These are phyloP conservation scores for Corynorhinus townsendii DNA, from an alignment of 2,113 vertebrate species.

Conservation along the genomic window DNA sequence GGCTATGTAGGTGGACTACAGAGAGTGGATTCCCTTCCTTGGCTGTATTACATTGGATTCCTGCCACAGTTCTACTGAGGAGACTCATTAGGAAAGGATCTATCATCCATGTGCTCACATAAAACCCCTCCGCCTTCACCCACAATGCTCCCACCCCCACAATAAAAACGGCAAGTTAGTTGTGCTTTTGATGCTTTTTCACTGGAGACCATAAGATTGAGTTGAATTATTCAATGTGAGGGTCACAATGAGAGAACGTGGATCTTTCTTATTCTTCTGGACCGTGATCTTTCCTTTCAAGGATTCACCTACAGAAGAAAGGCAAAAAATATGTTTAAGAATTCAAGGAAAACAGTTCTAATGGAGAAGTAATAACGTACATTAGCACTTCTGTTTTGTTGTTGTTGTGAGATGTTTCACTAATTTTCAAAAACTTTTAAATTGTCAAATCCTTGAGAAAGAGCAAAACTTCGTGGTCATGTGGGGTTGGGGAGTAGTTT, in stretches of 20 bases:
- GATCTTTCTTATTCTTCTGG: conserved; percentile 93
- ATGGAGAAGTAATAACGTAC: background rate
- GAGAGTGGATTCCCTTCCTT: background rate
- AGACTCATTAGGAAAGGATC: background rate
- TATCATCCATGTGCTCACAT: background rate
- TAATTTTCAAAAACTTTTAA: background rate
- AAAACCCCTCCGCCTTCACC: background rate
- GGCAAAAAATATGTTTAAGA: conserved; percentile 17
- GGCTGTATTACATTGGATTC: background rate
- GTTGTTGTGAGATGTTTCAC: background rate
- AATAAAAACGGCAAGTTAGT: background rate
- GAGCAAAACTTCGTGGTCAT: background rate
- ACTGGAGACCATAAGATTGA: conserved; percentile 90
- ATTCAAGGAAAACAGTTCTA: background rate
- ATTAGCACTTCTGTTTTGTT: background rate
- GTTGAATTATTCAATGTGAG: conserved; percentile 82
- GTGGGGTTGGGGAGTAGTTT: background rate
- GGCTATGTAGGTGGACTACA: background rate
- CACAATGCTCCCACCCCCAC: background rate
- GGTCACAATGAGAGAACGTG: conserved; percentile 89
- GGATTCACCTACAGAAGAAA: conserved; percentile 84
- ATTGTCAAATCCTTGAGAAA: background rate
- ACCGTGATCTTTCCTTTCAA: conserved; percentile 88
- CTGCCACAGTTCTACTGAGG: background rate
- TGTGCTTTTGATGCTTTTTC: conserved; percentile 35